Percentiles rank a stretch among this genome's conserved stretches.
Evolutionary conservation across 1,140 invertebrate genomes (phyloP).

Genomic region (Rhopalosiphum maidis): DNA sequence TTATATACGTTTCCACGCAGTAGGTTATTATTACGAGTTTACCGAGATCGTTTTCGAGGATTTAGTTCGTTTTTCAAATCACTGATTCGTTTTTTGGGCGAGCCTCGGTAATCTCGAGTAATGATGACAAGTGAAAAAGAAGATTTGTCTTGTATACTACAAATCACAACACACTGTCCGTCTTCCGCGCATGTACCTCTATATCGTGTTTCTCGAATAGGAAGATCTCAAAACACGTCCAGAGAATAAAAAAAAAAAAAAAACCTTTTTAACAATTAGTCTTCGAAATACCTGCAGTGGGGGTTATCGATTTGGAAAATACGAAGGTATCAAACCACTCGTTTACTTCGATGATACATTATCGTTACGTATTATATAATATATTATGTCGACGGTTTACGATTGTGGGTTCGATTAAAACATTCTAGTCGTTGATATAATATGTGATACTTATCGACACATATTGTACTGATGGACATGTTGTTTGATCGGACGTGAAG

Average conservation of each 20-base stretch:
- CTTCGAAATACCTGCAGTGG: background rate
- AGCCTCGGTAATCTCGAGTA: background rate
- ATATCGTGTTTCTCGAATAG: background rate
- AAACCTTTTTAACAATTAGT: constrained; percentile 1
- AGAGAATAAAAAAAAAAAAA: background rate
- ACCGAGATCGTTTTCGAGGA: background rate
- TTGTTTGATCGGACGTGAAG: constrained; percentile 30
- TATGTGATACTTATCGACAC: constrained; percentile 28
- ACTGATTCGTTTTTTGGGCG: background rate
- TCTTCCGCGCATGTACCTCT: background rate
- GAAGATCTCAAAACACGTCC: background rate
- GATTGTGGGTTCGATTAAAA: constrained; percentile 2
- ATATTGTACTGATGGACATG: background rate
- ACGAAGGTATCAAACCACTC: background rate
- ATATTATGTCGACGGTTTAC: background rate
- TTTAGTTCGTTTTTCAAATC: constrained; percentile 18
- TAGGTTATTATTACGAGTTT: background rate
- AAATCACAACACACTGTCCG: background rate
- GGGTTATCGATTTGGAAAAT: background rate
- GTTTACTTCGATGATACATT: background rate
- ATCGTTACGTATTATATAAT: background rate
- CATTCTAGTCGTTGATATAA: background rate
- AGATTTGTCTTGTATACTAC: background rate
- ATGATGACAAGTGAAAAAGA: background rate
- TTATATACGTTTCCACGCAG: background rate